phyloP scores from a whole-genome alignment of 23 tunicate species.

The Trididemnum miniatum region DNA sequence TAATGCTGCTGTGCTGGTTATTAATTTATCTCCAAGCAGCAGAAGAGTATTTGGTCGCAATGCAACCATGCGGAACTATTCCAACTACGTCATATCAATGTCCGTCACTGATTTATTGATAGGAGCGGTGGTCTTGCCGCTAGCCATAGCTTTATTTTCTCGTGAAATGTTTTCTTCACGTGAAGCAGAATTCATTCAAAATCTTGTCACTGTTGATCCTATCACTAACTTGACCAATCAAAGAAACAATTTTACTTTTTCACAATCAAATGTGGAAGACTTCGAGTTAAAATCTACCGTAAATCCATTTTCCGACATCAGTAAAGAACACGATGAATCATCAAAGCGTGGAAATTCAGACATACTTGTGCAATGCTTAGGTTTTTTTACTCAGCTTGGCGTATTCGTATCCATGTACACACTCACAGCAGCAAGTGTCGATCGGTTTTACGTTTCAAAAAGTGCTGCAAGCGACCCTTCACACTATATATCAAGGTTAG shows the following conservation, averaged over 20 bases:
- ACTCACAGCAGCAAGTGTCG: slow-evolving; percentile 77
- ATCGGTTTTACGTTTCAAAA: slow-evolving; percentile 75
- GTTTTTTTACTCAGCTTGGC: slow-evolving; percentile 43
- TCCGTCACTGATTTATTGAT: slow-evolving; percentile 76
- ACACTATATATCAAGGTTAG: background rate
- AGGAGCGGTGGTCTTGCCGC: slow-evolving; percentile 76
- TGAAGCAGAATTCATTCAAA: background rate
- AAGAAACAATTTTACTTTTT: background rate
- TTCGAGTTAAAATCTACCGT: background rate
- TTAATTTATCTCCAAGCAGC: slow-evolving; percentile 52
- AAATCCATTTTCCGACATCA: background rate
- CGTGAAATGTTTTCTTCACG: background rate
- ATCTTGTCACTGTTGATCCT: background rate
- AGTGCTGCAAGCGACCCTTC: slow-evolving; percentile 26
- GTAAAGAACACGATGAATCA: background rate
- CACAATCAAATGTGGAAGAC: background rate
- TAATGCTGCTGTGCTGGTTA: slow-evolving; percentile 53
- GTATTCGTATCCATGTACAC: slow-evolving; percentile 83
- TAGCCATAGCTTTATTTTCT: slow-evolving; percentile 18
- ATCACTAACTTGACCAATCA: background rate
- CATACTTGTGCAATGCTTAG: slow-evolving; percentile 11
- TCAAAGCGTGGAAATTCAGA: background rate
- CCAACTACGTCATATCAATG: slow-evolving; percentile 77
- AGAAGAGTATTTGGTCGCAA: slow-evolving; percentile 63
- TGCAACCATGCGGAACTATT: slow-evolving; percentile 88